Evolutionary conservation across 2,797 vertebrate genomes (phyloP).

Genomic region (Sebastolobus alascanus): DNA sequence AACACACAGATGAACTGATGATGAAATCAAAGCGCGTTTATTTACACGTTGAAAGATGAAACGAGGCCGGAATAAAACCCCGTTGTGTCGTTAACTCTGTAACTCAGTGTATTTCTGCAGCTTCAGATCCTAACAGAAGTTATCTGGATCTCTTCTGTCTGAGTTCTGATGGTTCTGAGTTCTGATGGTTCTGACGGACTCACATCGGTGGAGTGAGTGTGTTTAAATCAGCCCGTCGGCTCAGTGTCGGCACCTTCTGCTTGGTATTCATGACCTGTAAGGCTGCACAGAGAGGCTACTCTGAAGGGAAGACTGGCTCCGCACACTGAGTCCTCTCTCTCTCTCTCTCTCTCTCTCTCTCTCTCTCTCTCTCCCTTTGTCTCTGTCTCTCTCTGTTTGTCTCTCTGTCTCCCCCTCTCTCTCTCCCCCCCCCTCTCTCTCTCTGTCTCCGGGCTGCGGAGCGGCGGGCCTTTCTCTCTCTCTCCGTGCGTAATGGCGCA

Average conservation of each 20-base stretch:
- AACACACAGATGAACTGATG: neutral
- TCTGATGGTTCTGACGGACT: too few relatives aligned
- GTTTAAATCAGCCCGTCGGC: too few relatives aligned
- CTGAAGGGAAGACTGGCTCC: constrained; percentile 69
- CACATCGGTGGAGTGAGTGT: too few relatives aligned
- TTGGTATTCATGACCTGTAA: constrained; percentile 76
- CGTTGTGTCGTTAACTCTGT: too few relatives aligned
- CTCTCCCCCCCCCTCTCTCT: too few relatives aligned
- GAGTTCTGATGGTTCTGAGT: too few relatives aligned
- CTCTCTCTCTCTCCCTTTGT: neutral
- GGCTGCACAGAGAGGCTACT: constrained; percentile 59
- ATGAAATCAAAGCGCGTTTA: neutral
- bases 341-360: neutral
- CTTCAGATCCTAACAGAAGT: too few relatives aligned
- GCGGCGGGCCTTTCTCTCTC: too few relatives aligned
- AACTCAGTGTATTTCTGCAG: too few relatives aligned
- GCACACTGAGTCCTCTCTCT: constrained; percentile 36
- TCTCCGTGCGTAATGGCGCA: too few relatives aligned
- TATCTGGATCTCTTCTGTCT: neutral
- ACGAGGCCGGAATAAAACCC: neutral
- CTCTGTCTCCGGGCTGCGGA: constrained; percentile 9
- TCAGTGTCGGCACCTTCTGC: constrained; percentile 59
- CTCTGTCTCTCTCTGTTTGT: neutral
- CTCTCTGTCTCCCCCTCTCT: too few relatives aligned
- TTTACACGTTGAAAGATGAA: too few relatives aligned